Base-by-base conservation (phyloP, 2,113 vertebrate genomes). In the Bubalus kerabau region DNA sequence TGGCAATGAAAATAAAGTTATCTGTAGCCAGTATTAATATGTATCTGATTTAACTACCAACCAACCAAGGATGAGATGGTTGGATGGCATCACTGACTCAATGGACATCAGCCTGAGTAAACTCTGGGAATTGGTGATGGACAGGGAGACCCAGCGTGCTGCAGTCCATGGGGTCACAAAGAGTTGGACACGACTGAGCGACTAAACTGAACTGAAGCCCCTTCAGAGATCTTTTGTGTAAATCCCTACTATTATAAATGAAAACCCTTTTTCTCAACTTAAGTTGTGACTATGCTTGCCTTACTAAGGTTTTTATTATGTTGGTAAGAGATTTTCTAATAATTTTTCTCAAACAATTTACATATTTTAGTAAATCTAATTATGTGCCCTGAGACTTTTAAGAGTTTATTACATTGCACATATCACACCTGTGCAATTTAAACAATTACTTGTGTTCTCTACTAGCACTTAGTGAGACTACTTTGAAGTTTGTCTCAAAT, bases 121-220 rank as follows among this genome's bases (percentile, higher is more conserved):
- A 36, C n/a, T 71, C 64, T 2, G 19, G n/a, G 9, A 71, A 5
- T 21, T 71, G 17, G 64, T 36, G n/a, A 36, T 21, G 64, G n/a
- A 36, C 9, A 36, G 64, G 64, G n/a, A 71, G n/a, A n/a, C 9
- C 64, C 36, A 9, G 17, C 0, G 0, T 71, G 64, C 9, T 71
- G 9, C 64, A 71, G 2, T 36, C 64, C 17, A 21, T 21, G 17
- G n/a, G 1, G 4, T 36, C 8, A 5, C n/a, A 67, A n/a, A 67
- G 8, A 59, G 17, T 11, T 0, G 4, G 64, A 71, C 9, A 36
- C 0, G 2, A 71, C 17, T 71, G n/a, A 71, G 64, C 0, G 2
- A 71, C 64, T 67, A n/a, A 36, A 67, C 32, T 71, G 64, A 71
- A 71, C 17, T 36, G 64, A 36, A 21, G 17, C 0, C 1, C 7